These are phyloP conservation scores for Gambusia affinis DNA, from an alignment of 2,113 vertebrate genomes.

Conservation along the genomic window DNA sequence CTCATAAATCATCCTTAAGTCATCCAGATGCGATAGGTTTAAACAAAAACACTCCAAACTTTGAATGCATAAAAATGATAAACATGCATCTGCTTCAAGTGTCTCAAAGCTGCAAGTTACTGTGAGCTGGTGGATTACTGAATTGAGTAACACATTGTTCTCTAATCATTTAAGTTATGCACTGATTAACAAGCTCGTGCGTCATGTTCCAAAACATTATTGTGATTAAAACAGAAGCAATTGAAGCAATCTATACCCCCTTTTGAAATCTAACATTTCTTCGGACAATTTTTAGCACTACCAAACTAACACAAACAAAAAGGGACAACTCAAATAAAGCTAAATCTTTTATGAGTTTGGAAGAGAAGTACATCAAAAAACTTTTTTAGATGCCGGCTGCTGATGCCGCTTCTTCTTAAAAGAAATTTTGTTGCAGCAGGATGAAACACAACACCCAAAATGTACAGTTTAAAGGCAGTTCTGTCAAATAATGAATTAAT, in stretches of 20 bases:
- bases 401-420: no score
- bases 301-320: not conserved
- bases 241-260: constrained; percentile 1
- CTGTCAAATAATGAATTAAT: not conserved
- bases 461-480: not conserved
- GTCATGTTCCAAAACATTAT: not conserved
- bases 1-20: not conserved
- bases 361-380: not conserved
- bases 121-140: constrained; percentile 7
- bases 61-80: not conserved
- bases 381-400: not conserved
- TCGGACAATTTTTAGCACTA: not conserved
- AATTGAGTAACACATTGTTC: constrained; percentile 13
- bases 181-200: not conserved
- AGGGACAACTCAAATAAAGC: not conserved
- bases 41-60: constrained; percentile 14
- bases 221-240: constrained; percentile 20
- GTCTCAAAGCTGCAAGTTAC: constrained; percentile 8
- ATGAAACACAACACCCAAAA: not conserved
- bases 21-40: not conserved
- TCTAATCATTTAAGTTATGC: not conserved
- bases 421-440: not conserved
- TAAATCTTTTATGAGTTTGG: not conserved
- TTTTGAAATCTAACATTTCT: not conserved
- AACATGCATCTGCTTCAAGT: constrained; percentile 16